These are phyloP conservation scores for Anguilla japonica DNA, from an alignment of 2,113 vertebrate species.

Conservation along the genomic window DNA sequence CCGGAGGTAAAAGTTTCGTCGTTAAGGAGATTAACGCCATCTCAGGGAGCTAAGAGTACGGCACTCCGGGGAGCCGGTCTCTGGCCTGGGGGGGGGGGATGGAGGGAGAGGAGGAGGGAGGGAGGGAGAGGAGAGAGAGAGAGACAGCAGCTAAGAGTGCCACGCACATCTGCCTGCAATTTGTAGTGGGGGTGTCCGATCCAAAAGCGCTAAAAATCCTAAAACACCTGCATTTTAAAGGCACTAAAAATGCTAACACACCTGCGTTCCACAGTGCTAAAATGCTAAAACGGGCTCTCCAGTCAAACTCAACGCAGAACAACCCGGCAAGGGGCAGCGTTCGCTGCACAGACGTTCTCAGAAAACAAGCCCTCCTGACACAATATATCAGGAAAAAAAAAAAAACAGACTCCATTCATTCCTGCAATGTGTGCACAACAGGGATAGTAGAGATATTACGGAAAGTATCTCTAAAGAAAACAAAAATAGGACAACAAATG, in stretches of 20 bases:
- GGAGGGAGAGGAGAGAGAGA: not conserved
- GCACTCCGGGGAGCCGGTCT: too few species aligned
- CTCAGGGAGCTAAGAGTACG: not conserved
- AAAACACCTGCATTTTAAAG: too few species aligned
- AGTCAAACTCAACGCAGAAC: too few species aligned
- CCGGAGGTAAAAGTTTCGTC: not conserved
- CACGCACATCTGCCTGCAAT: conserved; percentile 13
- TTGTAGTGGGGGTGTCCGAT: too few species aligned
- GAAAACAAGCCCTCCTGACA: not conserved
- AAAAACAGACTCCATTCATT: not conserved
- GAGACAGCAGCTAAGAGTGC: not conserved
- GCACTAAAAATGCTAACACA: not conserved
- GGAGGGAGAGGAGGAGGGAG: not conserved
- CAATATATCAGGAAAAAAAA: not conserved
- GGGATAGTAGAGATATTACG: not conserved
- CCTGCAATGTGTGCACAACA: not conserved
- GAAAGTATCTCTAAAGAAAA: not conserved
- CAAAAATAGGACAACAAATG: not conserved
- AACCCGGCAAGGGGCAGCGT: too few species aligned
- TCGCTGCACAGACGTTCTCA: too few species aligned
- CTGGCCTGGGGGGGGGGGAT: too few species aligned
- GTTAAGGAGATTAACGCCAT: conserved; percentile 18
- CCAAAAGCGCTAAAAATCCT: too few species aligned
- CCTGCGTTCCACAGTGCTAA: not conserved
- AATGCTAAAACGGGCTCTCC: not conserved